phyloP scores from a whole-genome alignment of 2,797 vertebrate species.

The Lepus townsendii region DNA sequence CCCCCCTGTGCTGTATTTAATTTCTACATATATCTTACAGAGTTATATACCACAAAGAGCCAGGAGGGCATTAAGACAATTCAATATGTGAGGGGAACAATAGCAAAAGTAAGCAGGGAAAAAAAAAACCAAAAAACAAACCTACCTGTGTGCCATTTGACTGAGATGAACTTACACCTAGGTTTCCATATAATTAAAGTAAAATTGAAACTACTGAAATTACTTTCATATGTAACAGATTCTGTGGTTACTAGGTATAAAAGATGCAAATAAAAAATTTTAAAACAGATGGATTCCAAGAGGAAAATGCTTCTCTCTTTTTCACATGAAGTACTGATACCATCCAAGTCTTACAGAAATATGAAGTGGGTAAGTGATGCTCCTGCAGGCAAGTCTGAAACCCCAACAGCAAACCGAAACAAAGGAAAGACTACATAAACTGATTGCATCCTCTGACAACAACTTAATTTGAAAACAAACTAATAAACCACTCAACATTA shows the following conservation, averaged over 20 bases:
- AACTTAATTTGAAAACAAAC: constrained; percentile 46
- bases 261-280: constrained; percentile 32
- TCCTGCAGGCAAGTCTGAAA: neutral
- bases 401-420: constrained; percentile 37
- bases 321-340: neutral
- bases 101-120: neutral
- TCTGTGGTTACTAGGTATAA: neutral
- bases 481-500: constrained; percentile 44
- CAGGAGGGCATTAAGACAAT: constrained; percentile 20
- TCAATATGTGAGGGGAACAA: constrained; percentile 19
- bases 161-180: constrained; percentile 20
- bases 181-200: constrained; percentile 49
- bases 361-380: neutral
- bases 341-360: neutral
- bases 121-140: neutral
- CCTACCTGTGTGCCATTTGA: neutral
- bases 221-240: constrained; percentile 46
- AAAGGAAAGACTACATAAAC: constrained; percentile 41
- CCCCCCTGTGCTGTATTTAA: neutral
- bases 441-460: neutral
- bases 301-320: constrained; percentile 45
- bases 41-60: constrained; percentile 8
- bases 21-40: constrained; percentile 10
- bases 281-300: neutral
- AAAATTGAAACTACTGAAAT: constrained; percentile 40